phyloP scores from a whole-genome alignment of 53 echinoderm and acorn worm species.

The Arbacia lixula region DNA sequence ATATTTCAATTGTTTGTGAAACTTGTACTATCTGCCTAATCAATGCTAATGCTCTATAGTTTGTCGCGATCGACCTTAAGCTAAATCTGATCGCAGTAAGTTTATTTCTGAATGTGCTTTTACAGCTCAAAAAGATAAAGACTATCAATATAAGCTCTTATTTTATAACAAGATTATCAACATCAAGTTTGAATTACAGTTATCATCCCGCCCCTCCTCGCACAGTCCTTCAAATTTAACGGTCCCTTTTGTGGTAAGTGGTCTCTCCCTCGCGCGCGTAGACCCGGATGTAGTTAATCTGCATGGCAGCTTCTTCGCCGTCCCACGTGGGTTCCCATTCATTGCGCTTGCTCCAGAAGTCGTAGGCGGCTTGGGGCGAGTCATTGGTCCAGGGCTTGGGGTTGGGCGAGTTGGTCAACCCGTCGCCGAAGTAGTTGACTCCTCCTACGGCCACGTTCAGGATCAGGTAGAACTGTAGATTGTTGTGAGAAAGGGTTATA shows the following conservation, averaged over 20 bases:
- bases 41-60: too few relatives aligned
- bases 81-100: too few relatives aligned
- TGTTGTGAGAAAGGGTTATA: not conserved
- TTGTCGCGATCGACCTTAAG: too few relatives aligned
- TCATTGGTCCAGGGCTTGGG: slow-evolving; percentile 83
- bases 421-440: slow-evolving; percentile 69
- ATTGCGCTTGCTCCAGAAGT: slow-evolving; percentile 64
- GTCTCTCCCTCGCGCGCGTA: slow-evolving; percentile 46
- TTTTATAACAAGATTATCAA: too few relatives aligned
- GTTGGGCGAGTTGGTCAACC: slow-evolving; percentile 33
- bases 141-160: too few relatives aligned
- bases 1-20: too few relatives aligned
- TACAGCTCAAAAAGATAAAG: too few relatives aligned
- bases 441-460: slow-evolving; percentile 89
- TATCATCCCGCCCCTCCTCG: too few relatives aligned
- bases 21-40: too few relatives aligned
- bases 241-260: slow-evolving; percentile 16
- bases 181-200: too few relatives aligned
- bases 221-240: too few relatives aligned
- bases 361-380: slow-evolving; percentile 69
- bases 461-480: slow-evolving; percentile 81
- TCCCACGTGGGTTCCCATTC: slow-evolving; percentile 89
- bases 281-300: slow-evolving; percentile 74
- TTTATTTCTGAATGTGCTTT: too few relatives aligned
- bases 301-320: slow-evolving; percentile 91